Percentiles rank a stretch among this genome's conserved stretches.
Conservation (phyloP, 2,113 vertebrate species). For the Poeciliopsis retropinna region DNA sequence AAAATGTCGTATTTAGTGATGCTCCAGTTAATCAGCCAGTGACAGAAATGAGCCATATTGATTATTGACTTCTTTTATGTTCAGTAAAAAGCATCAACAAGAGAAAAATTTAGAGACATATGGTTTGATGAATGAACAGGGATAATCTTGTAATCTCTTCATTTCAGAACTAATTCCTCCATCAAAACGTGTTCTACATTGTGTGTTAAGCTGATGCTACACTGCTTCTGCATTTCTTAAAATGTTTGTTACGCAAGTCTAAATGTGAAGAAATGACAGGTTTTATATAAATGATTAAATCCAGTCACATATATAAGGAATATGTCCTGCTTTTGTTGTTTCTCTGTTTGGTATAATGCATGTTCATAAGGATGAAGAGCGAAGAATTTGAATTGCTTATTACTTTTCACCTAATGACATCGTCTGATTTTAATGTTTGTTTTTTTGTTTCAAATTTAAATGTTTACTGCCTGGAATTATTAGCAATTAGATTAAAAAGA, state of each 20-base stretch:
- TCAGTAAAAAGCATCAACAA: background rate
- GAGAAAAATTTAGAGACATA: background rate
- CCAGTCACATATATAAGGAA: background rate
- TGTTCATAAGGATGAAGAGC: background rate
- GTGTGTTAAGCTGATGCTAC: background rate
- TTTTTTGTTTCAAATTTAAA: no score
- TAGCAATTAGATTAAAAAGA: no score
- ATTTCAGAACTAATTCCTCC: background rate
- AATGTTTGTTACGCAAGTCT: background rate
- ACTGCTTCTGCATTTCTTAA: background rate
- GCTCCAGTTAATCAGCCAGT: background rate
- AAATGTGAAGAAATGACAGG: no score
- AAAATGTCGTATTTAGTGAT: background rate
- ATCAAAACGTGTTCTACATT: background rate
- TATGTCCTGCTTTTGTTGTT: background rate
- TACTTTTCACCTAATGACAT: background rate
- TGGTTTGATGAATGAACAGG: background rate
- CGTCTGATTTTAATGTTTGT: background rate
- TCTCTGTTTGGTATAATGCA: background rate
- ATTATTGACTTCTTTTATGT: background rate
- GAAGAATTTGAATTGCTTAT: background rate
- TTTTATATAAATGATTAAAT: background rate
- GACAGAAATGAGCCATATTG: background rate
- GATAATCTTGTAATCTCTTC: background rate
- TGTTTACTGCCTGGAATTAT: no score